Base-by-base conservation (phyloP, 1,140 invertebrate species). In the Caenorhabditis inopinata region DNA sequence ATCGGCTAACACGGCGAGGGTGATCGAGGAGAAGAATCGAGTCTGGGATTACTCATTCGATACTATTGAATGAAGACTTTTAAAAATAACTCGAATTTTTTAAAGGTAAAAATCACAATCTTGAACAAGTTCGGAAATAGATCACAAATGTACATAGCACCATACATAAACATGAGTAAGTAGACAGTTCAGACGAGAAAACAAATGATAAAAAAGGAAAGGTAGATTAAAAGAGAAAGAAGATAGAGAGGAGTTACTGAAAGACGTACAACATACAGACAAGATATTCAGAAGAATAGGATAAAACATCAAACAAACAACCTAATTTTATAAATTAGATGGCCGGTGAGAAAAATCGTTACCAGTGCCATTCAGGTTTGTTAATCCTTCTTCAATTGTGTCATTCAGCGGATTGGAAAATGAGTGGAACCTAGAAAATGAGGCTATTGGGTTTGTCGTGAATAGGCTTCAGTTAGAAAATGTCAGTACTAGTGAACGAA, bases 321-420 rank as follows among this genome's bases (percentile, higher is more conserved):
- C n/a, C n/a, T n/a, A n/a, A 32, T n/a, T 12, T 16, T 68, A 68
- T 68, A 68, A 29, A 68, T 68, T 68, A 18, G 58, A 68, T 68
- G 58, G 58, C 16, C 32, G 12, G 9, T 18, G 27, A 9, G 58
- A n/a, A 42, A n/a, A n/a, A n/a, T 42, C 38, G 38, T 42, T 42
- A 7, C 38, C 38, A 42, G 5, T 38, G 32, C 16, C n/a, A 42
- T 25, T 53, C 4, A 38, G 27, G 27, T 68, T n/a, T 21, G 32
- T 9, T 21, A n/a, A 68, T 68, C 16, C 32, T 16, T 32, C 27
- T 21, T 68, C 58, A 68, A 38, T 5, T 11, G 58, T 38, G 47
- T 81, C 80, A 53, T 81, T 49, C 38, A 81, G 80, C 27, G 80
- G 80, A 42, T 81, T 81, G n/a, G 74, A 68, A 53, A 81, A 81